Conservation (phyloP, 2,797 vertebrate genomes). For the Arrhamphus sclerolepis region DNA sequence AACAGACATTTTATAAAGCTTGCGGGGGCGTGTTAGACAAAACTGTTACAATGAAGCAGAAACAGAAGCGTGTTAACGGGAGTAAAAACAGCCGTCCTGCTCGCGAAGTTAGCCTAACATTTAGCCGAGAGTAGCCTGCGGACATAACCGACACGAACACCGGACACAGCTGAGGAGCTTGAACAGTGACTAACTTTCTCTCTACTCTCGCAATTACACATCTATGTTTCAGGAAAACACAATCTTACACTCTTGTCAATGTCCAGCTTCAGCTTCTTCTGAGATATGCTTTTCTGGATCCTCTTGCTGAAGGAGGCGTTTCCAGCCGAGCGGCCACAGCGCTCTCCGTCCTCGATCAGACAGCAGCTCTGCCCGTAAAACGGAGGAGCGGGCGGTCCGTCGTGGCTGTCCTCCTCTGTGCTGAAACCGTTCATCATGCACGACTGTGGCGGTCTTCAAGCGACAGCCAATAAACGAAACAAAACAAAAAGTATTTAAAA, state of each 20-base stretch:
- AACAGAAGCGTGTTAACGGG: no score
- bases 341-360: constrained; percentile 94
- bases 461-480: no score
- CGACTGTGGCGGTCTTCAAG: background rate
- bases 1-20: constrained; percentile 56
- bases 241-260: constrained; percentile 91
- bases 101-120: no score
- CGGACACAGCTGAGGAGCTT: no score
- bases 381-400: constrained; percentile 87
- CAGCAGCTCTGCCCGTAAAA: constrained; percentile 96
- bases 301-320: constrained; percentile 99
- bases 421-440: constrained; percentile 94
- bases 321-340: constrained; percentile 92
- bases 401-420: constrained; percentile 97
- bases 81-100: no score
- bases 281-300: constrained; percentile 97
- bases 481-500: background rate
- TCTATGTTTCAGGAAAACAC: rapidly evolving
- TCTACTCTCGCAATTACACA: no score
- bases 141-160: no score
- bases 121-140: no score
- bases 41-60: background rate
- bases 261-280: constrained; percentile 97
- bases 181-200: no score
- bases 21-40: constrained; percentile 21